Percentiles rank a stretch among this genome's conserved stretches.
Evolutionary conservation across 2,113 vertebrate genomes (phyloP).

Genomic region (Bos indicus): DNA sequence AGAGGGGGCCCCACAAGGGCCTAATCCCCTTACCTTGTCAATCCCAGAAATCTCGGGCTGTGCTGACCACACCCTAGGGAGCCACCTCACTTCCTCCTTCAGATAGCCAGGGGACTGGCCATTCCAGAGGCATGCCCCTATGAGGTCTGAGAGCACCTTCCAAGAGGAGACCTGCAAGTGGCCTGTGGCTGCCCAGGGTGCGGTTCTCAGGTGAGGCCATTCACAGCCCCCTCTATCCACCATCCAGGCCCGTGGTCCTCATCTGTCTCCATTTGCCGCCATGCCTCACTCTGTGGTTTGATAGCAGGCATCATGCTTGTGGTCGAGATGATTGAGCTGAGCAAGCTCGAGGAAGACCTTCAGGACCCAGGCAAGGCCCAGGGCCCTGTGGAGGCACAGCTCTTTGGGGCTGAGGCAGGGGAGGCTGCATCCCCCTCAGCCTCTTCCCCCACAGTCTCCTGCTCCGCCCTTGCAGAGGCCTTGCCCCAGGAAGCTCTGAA

Average conservation of each 20-base stretch:
- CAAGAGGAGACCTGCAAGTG: not conserved
- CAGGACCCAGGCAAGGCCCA: not conserved
- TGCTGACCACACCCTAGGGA: not conserved
- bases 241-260: not conserved
- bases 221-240: not conserved
- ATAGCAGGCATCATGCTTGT: accelerated
- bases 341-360: not conserved
- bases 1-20: not conserved
- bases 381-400: not conserved
- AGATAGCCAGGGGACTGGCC: not conserved
- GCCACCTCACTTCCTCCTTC: not conserved
- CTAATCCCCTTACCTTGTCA: not conserved
- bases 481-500: not conserved
- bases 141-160: not conserved
- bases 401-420: not conserved
- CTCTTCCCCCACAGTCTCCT: not conserved
- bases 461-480: accelerated
- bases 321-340: not conserved
- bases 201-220: not conserved
- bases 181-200: not conserved
- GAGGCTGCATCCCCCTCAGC: not conserved
- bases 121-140: not conserved
- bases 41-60: accelerated
- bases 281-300: not conserved
- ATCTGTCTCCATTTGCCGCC: not conserved